Percentiles rank a stretch among this genome's conserved stretches.
Conservation (phyloP, 2,113 vertebrate species). For the Dolichallabes microphthalmus region DNA sequence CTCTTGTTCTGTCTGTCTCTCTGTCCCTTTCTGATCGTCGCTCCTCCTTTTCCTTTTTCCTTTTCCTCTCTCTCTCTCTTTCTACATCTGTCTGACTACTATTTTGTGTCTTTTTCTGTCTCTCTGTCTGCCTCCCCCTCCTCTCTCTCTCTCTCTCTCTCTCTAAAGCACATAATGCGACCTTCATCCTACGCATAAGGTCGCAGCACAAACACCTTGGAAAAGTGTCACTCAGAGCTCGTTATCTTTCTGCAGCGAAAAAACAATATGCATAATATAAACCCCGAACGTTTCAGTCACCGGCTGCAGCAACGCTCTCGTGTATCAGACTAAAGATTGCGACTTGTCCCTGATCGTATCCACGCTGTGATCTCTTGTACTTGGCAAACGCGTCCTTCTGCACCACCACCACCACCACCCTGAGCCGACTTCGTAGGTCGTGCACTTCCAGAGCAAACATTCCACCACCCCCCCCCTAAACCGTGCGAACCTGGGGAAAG, state of each 20-base stretch:
- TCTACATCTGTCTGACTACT: not conserved
- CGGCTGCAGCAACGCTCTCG: not conserved
- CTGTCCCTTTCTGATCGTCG: not conserved
- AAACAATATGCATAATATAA: not conserved
- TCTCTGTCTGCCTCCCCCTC: not conserved
- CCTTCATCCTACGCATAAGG: slow-evolving; percentile 10
- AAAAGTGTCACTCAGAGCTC: not conserved
- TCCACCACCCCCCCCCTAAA: slow-evolving; percentile 66
- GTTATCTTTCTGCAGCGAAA: not conserved
- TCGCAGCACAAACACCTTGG: not conserved
- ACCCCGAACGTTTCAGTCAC: not conserved
- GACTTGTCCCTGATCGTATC: not conserved
- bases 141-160: not conserved
- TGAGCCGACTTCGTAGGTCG: slow-evolving; percentile 59
- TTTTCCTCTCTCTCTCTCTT: not conserved
- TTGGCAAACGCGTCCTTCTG: slow-evolving; percentile 28
- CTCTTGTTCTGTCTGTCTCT: not conserved
- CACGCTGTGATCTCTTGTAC: not conserved
- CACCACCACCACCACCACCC: slow-evolving; percentile 21
- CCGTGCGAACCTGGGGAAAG: slow-evolving; percentile 62
- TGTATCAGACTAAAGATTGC: slow-evolving; percentile 3
- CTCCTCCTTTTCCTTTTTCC: not conserved
- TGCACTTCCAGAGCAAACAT: slow-evolving; percentile 68
- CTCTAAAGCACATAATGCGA: slow-evolving; percentile 14
- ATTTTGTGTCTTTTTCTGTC: not conserved